Conservation (phyloP, 2,888 invertebrate species). For the Netelia virgata region DNA sequence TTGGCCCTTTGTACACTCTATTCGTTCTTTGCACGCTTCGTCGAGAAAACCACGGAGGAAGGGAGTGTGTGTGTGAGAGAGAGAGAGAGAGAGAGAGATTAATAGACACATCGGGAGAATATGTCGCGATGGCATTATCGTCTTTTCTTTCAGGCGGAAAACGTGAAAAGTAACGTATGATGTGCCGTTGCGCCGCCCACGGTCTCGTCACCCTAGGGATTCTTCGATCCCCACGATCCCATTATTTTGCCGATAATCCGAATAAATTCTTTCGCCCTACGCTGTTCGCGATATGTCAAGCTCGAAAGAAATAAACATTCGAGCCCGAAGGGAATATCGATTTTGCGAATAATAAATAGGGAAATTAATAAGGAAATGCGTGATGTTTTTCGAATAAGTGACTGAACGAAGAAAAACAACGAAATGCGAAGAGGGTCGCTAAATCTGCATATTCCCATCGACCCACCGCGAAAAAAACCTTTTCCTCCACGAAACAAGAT, state of each 20-base stretch:
- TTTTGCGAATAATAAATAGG: too few relatives aligned
- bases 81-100: slow-evolving; percentile 55
- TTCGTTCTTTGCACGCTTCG: slow-evolving; percentile 10
- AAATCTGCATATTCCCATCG: too few relatives aligned
- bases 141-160: slow-evolving; percentile 20
- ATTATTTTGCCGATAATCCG: slow-evolving; percentile 41
- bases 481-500: slow-evolving; percentile 11
- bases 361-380: too few relatives aligned
- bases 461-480: background rate
- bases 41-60: slow-evolving; percentile 40
- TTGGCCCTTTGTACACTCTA: background rate
- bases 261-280: background rate
- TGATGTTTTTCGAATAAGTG: too few relatives aligned
- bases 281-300: too few relatives aligned
- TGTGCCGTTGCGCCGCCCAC: background rate
- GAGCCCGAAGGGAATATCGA: too few relatives aligned
- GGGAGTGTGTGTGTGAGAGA: slow-evolving; percentile 44
- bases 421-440: too few relatives aligned
- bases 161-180: slow-evolving; percentile 34
- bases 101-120: slow-evolving; percentile 63
- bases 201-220: slow-evolving; percentile 2
- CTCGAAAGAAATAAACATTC: too few relatives aligned
- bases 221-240: slow-evolving; percentile 9
- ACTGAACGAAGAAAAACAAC: too few relatives aligned
- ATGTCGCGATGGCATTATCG: slow-evolving; percentile 38